A percentile compares a stretch with the other conserved stretches of the same genome.
Evolutionary conservation across 1,140 invertebrate species (phyloP).

Genomic region (honey bee (Apis mellifera)): DNA sequence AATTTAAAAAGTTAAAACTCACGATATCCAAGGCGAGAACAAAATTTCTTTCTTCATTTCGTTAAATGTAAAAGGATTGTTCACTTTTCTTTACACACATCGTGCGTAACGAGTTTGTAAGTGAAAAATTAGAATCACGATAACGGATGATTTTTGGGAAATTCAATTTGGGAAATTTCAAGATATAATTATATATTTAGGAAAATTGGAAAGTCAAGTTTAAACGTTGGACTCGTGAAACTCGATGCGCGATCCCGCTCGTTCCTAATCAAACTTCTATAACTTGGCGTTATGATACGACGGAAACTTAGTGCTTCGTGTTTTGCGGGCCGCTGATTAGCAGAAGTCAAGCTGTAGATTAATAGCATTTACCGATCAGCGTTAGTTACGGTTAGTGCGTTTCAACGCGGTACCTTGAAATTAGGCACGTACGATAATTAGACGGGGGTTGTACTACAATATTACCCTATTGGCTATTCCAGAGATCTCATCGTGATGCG

Average conservation of each 20-base stretch:
- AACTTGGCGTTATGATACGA: background rate
- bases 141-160: too few relatives aligned
- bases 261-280: background rate
- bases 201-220: too few relatives aligned
- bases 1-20: too few relatives aligned
- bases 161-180: too few relatives aligned
- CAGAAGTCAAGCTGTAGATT: conserved; percentile 63
- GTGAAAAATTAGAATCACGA: too few relatives aligned
- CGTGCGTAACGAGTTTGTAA: too few relatives aligned
- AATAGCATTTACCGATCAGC: conserved; percentile 67
- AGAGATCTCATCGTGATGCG: conserved; percentile 50
- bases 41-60: too few relatives aligned
- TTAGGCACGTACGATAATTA: conserved; percentile 68
- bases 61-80: too few relatives aligned
- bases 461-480: conserved; percentile 55
- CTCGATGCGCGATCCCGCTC: background rate
- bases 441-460: conserved; percentile 42
- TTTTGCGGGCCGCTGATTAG: conserved; percentile 54
- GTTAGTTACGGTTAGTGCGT: conserved; percentile 68
- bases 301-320: background rate
- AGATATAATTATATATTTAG: too few relatives aligned
- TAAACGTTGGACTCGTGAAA: too few relatives aligned
- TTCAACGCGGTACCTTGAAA: conserved; percentile 65
- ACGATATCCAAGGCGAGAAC: too few relatives aligned
- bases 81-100: too few relatives aligned